Conservation (phyloP, 2,888 invertebrate genomes). For the Colostygia pectinataria region DNA sequence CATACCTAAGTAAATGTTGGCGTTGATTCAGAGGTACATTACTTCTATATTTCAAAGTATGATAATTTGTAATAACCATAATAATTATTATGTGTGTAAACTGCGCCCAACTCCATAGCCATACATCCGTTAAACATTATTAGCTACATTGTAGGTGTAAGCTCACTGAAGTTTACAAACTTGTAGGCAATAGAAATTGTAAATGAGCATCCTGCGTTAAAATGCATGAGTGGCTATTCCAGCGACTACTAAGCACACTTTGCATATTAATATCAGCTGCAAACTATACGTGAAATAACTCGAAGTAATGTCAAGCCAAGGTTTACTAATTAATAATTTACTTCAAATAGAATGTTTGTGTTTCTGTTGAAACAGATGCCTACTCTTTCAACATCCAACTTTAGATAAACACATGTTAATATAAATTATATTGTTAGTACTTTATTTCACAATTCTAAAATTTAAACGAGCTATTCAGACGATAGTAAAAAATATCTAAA, state of each 20-base stretch:
- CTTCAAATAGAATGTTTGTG: conserved; percentile 15
- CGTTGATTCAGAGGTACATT: too few species aligned
- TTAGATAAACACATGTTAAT: conserved; percentile 32
- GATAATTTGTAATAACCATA: too few species aligned
- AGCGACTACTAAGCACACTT: conserved; percentile 8
- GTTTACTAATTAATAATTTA: conserved; percentile 14
- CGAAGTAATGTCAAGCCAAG: conserved; percentile 7
- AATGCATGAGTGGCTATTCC: conserved; percentile 11
- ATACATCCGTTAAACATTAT: conserved; percentile 59
- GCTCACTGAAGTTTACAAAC: conserved; percentile 37
- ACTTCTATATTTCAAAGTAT: too few species aligned
- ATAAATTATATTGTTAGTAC: conserved; percentile 32
- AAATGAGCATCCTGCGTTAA: conserved; percentile 25
- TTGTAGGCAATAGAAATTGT: conserved; percentile 27
- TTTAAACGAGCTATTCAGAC: conserved; percentile 29
- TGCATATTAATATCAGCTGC: conserved; percentile 7
- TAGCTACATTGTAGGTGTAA: conserved; percentile 38
- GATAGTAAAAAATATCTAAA: conserved; percentile 34
- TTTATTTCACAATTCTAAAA: conserved; percentile 22
- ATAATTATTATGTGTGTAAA: neutral
- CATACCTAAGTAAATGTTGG: too few species aligned
- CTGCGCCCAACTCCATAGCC: conserved; percentile 1
- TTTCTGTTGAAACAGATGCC: conserved; percentile 30
- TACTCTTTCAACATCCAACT: conserved; percentile 23
- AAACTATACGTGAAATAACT: conserved; percentile 8